These are phyloP conservation scores for Suricata suricatta DNA, from an alignment of 2,113 vertebrate genomes.

Conservation along the genomic window DNA sequence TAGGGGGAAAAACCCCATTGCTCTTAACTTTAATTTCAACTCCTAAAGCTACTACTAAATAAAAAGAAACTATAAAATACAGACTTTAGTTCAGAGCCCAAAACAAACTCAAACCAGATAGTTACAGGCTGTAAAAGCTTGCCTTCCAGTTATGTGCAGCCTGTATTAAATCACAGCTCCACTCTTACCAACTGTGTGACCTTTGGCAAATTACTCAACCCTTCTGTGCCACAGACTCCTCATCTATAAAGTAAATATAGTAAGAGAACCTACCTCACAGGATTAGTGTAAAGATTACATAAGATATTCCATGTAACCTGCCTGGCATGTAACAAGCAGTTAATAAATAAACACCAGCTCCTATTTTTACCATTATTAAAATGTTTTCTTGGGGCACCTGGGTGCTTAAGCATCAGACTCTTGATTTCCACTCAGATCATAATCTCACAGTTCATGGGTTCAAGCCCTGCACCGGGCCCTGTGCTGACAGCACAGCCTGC, in stretches of 20 bases:
- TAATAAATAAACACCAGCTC: constrained; percentile 54
- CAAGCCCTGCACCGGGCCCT: no score
- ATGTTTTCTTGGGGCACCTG: not conserved
- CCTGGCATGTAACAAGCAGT: not conserved
- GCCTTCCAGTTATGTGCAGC: not conserved
- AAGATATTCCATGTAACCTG: not conserved
- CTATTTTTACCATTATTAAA: constrained; percentile 62
- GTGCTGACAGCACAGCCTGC: no score
- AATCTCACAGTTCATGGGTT: no score
- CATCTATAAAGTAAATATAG: constrained; percentile 4
- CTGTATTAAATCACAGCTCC: not conserved
- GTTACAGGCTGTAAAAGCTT: not conserved
- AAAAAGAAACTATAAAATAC: constrained; percentile 45
- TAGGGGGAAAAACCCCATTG: not conserved
- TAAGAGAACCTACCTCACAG: not conserved
- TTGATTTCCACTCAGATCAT: no score
- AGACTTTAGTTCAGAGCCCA: constrained; percentile 54
- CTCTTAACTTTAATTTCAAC: constrained; percentile 26
- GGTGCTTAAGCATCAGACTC: no score
- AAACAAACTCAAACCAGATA: constrained; percentile 67
- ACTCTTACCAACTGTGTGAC: not conserved
- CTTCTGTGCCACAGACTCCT: not conserved
- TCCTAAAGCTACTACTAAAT: constrained; percentile 43
- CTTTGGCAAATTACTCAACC: not conserved
- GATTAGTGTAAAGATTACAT: not conserved